Percentiles rank a stretch among this genome's conserved stretches.
Evolutionary conservation across 2,888 invertebrate genomes (phyloP).

Genomic region (Protonemura montana): DNA sequence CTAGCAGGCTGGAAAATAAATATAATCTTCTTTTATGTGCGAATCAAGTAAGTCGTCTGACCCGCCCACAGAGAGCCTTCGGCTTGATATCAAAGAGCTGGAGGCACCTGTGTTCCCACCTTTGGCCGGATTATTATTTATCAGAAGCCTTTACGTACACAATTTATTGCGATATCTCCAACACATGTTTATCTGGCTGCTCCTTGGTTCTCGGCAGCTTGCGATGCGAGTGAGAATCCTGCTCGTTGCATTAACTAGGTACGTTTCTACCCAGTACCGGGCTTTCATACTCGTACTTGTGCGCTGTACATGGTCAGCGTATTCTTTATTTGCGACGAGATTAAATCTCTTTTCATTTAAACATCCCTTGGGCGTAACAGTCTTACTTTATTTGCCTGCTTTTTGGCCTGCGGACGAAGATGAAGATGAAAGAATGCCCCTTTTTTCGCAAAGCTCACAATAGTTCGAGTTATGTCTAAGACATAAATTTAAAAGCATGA

Average conservation of each 20-base stretch:
- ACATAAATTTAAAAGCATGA: not conserved
- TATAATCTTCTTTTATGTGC: not conserved
- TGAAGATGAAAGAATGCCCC: not conserved
- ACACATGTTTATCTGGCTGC: not conserved
- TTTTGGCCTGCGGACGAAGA: not conserved
- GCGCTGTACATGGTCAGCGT: not conserved
- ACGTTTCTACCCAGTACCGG: not conserved
- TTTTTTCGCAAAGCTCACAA: not conserved
- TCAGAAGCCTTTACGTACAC: not conserved
- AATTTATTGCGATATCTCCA: not conserved
- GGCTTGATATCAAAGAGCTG: not conserved
- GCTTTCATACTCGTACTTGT: not conserved
- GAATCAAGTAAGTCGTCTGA: not conserved
- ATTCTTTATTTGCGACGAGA: not conserved
- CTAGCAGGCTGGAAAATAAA: not conserved
- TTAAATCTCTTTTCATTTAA: not conserved
- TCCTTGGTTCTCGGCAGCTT: not conserved
- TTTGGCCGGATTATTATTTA: not conserved
- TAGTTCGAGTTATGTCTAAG: not conserved
- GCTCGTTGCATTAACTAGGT: not conserved
- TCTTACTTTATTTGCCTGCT: not conserved
- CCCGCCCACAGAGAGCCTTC: not conserved
- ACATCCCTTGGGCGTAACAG: not conserved
- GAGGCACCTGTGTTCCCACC: not conserved
- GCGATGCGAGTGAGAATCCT: not conserved